Evolutionary conservation across 2,113 vertebrate genomes (phyloP).

Genomic region (Sturnus vulgaris): DNA sequence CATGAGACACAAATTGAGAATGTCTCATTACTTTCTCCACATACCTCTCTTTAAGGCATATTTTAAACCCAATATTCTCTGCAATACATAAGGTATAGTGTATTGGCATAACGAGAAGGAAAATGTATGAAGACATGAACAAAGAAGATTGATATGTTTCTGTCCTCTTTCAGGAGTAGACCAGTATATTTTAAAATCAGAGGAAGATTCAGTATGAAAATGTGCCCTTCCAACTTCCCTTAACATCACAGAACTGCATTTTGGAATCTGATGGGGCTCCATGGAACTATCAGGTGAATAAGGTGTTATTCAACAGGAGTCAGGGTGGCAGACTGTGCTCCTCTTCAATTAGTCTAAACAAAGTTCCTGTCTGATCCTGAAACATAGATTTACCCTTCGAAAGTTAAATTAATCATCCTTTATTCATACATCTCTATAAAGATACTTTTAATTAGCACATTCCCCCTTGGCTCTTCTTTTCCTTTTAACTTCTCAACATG

Average conservation of each 20-base stretch:
- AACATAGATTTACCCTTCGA: background rate
- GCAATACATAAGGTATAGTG: background rate
- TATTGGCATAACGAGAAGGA: background rate
- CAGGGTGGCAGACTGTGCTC: background rate
- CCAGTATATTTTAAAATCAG: background rate
- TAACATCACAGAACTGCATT: background rate
- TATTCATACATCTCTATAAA: background rate
- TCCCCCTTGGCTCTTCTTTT: conserved; percentile 44
- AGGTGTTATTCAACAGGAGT: background rate
- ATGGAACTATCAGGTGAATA: background rate
- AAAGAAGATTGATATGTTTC: background rate
- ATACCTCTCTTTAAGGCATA: background rate
- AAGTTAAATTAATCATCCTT: conserved; percentile 9
- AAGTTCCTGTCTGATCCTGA: background rate
- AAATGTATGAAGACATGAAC: background rate
- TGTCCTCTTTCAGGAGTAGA: background rate
- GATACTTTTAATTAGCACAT: conserved; percentile 42
- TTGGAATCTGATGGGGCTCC: rapidly evolving
- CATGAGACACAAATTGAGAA: background rate
- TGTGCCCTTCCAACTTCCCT: background rate
- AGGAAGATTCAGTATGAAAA: background rate
- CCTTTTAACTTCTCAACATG: conserved; percentile 44
- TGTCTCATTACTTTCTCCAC: background rate
- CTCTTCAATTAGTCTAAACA: background rate
- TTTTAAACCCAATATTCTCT: background rate